phyloP scores from a whole-genome alignment of 2,797 vertebrate genomes.

The Micropoecilia bifurca region DNA sequence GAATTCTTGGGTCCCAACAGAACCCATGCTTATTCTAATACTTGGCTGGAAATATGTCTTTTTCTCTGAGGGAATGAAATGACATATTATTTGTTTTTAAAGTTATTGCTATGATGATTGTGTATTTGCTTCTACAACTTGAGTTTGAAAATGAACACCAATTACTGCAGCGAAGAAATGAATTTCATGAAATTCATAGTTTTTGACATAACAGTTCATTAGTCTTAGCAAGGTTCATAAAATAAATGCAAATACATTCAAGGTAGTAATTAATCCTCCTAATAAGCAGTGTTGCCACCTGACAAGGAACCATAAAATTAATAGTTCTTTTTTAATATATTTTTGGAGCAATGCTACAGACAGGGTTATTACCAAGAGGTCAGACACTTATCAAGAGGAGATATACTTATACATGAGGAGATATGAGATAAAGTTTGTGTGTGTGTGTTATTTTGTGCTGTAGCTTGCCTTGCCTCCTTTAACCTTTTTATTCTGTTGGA shows the following conservation, averaged over 20 bases:
- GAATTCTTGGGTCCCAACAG: neutral
- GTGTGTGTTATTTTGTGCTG: neutral
- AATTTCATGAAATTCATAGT: neutral
- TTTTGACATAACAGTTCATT: neutral
- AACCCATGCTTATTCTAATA: neutral
- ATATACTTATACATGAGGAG: neutral
- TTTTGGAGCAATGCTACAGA: neutral
- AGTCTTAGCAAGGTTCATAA: neutral
- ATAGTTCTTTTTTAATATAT: neutral
- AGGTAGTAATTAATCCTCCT: neutral
- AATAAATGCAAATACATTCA: constrained; percentile 1
- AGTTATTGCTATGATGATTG: neutral
- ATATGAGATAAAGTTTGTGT: neutral
- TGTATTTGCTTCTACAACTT: neutral
- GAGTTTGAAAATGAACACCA: neutral
- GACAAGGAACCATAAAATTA: constrained; percentile 8
- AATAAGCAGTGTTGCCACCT: constrained; percentile 1
- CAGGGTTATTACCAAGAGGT: neutral
- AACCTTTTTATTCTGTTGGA: neutral
- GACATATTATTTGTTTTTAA: neutral
- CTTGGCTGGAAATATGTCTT: neutral
- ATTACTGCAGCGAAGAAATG: neutral
- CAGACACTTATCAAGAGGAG: neutral
- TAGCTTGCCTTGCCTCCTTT: neutral
- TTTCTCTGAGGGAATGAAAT: neutral